Conservation (phyloP, 1,140 invertebrate genomes). For the Acromyrmex echinatior region DNA sequence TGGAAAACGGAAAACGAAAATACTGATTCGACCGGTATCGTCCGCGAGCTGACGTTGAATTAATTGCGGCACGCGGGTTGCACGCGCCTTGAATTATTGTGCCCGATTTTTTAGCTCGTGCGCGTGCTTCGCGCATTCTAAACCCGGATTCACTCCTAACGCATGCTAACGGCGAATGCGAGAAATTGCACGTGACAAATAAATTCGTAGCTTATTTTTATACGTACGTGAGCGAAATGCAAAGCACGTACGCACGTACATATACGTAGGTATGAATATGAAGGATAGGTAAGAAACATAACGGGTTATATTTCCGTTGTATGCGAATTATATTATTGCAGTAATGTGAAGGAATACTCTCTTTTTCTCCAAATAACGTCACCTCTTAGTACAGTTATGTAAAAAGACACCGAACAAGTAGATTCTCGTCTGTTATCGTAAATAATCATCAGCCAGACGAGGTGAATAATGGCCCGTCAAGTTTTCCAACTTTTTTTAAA, state of each 20-base stretch:
- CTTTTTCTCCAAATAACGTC: slow-evolving; percentile 50
- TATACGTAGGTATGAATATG: background rate
- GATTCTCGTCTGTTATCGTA: slow-evolving; percentile 59
- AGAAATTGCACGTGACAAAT: slow-evolving; percentile 55
- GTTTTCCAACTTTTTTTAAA: slow-evolving; percentile 64
- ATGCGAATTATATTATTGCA: background rate
- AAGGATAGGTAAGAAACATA: background rate
- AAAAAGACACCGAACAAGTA: slow-evolving; percentile 37
- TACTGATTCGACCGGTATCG: slow-evolving; percentile 58
- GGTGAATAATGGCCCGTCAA: slow-evolving; percentile 66
- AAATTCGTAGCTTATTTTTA: slow-evolving; percentile 51
- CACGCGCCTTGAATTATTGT: slow-evolving; percentile 58
- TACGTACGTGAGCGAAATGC: slow-evolving; percentile 40
- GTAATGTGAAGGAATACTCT: background rate
- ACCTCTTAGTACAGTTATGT: background rate
- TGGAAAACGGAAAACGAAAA: slow-evolving; percentile 63
- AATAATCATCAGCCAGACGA: slow-evolving; percentile 60
- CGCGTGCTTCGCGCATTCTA: slow-evolving; percentile 47
- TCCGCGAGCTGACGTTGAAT: slow-evolving; percentile 65
- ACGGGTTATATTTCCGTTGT: slow-evolving; percentile 18
- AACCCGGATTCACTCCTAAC: slow-evolving; percentile 45
- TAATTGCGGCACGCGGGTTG: slow-evolving; percentile 56
- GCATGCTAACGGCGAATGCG: slow-evolving; percentile 51
- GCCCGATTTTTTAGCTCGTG: slow-evolving; percentile 34
- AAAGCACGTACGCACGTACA: background rate